Evolutionary conservation across 2,888 invertebrate genomes (phyloP), one percentile per base, ranked within the genome.

Genomic region (Thymelicus sylvestris): DNA sequence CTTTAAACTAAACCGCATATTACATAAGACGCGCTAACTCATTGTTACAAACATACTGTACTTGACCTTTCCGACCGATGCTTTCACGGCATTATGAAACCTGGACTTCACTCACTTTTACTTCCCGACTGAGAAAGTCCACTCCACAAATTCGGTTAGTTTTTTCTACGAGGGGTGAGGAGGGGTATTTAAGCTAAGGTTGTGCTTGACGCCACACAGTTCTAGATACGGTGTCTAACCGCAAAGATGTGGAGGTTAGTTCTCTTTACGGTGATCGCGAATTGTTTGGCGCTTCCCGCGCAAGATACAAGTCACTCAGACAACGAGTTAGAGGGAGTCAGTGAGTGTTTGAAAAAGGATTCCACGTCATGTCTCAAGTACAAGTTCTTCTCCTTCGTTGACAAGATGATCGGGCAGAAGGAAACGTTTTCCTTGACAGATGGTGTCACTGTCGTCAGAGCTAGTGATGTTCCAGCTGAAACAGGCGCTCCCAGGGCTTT

Each of bases 331-430:
- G 96, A 97, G 93, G 96, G 96, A 81, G 94, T 96, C 81, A 96
- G 96, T 84, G 97, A 97, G 82, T 97, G 97, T 85, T 90, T 97
- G 75, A 95, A 96, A 81, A 97, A 97, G 89, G 97, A 97, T 84
- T 97, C 97, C 41, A 96, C 97, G 78, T 96, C 96, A 88, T 97
- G 97, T 87, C 95, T 97, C 81, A 97, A 97, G 88, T 97, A 97
- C 94, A 97, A 97, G 86, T 95, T 97, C 84, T 97, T 97, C 94
- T 96, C 97, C 31, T 97, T 96, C 89, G 97, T 97, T 78, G 97
- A 97, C 93, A 97, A 97, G 89, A 96, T 97, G 94, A 94, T 97
- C 73, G 96, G 96, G 64, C 96, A 96, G 79, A 97, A 97, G 86
- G 97, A 97, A 82, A 96, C 95, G 74, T 97, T 97, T 83, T 95